Evolutionary conservation across 2,797 vertebrate species (phyloP).

Genomic region (Mus minutoides): DNA sequence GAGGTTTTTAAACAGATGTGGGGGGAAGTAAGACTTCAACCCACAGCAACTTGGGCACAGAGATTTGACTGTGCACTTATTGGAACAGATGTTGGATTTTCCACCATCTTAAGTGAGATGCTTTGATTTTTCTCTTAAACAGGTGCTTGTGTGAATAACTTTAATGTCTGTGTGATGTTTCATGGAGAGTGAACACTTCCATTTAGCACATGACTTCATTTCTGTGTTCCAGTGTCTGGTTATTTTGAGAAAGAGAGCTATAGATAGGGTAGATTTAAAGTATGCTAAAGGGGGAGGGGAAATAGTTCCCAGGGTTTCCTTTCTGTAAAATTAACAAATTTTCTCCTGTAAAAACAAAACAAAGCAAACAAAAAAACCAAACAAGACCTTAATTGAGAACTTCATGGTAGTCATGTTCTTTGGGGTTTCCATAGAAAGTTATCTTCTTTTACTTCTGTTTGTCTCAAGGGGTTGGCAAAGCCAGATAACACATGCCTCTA

Average conservation of each 20-base stretch:
- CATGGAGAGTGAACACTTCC: not conserved
- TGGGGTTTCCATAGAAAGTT: not conserved
- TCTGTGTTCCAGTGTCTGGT: not conserved
- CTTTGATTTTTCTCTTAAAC: not conserved
- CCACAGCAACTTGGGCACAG: not conserved
- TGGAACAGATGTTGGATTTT: not conserved
- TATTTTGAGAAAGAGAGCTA: constrained; percentile 18
- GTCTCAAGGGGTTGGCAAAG: not conserved
- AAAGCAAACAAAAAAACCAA: not conserved
- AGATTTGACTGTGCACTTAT: not conserved
- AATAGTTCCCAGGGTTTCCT: not conserved
- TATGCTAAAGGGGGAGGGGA: not conserved
- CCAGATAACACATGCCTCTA: not conserved
- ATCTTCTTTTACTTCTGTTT: not conserved
- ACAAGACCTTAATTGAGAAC: not conserved
- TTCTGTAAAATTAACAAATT: not conserved
- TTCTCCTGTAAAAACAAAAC: constrained; percentile 45
- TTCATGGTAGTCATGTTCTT: not conserved
- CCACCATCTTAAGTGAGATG: not conserved
- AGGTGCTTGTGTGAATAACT: not conserved
- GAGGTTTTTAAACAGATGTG: not conserved
- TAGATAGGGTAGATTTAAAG: not conserved
- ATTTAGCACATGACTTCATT: constrained; percentile 26
- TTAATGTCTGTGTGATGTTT: not conserved
- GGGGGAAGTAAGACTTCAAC: not conserved